Percentiles rank a stretch among this genome's conserved stretches.
phyloP scores from a whole-genome alignment of 2,888 invertebrate genomes.

The Ommatoiulus sabulosus region DNA sequence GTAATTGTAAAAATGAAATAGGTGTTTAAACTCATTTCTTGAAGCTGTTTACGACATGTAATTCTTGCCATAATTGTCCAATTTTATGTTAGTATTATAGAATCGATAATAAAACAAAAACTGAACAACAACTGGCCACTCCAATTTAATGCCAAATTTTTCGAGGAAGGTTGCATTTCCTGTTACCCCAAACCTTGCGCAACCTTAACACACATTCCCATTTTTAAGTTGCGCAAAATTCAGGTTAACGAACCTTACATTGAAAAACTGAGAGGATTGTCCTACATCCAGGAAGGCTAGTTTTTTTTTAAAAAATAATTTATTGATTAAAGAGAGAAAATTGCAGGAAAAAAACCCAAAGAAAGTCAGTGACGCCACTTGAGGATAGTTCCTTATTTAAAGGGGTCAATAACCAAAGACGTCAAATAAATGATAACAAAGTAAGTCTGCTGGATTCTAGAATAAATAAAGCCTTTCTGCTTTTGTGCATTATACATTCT shows the following conservation, averaged over 20 bases:
- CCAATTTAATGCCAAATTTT: neutral
- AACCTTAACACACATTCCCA: conserved; percentile 9
- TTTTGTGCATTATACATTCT: too few species aligned
- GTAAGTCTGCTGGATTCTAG: too few species aligned
- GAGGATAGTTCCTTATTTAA: neutral
- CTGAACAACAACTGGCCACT: neutral
- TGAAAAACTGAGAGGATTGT: conserved; percentile 31
- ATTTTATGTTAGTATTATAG: too few species aligned
- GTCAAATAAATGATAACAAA: neutral
- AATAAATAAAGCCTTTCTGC: too few species aligned
- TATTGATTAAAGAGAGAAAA: conserved; percentile 2
- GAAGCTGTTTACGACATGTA: too few species aligned
- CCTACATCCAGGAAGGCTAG: neutral
- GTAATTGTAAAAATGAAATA: too few species aligned
- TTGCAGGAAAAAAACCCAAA: neutral
- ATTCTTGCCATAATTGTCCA: too few species aligned
- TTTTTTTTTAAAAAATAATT: neutral
- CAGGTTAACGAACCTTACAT: conserved; percentile 32
- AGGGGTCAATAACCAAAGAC: neutral
- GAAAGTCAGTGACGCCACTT: conserved; percentile 19
- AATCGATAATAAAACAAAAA: too few species aligned
- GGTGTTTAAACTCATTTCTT: too few species aligned
- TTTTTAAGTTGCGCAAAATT: neutral
- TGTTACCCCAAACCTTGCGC: neutral
- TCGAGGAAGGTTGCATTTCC: neutral